A percentile compares a stretch with the other conserved stretches of the same genome.
phyloP scores from a whole-genome alignment of 37 sponge, comb jelly and placozoan species.

The Aphrocallistes beatrix region DNA sequence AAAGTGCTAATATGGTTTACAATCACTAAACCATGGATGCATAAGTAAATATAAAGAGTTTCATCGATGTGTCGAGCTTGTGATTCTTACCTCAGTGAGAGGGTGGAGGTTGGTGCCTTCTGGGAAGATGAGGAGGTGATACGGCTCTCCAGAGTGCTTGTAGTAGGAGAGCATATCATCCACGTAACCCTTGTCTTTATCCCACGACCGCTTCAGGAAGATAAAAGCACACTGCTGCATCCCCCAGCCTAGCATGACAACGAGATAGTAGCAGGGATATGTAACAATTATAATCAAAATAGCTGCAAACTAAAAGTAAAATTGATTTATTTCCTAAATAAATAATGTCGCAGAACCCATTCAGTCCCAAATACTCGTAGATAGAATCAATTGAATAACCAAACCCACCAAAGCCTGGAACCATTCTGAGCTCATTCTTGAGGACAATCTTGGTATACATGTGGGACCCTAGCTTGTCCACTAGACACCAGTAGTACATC shows the following conservation, averaged over 20 bases:
- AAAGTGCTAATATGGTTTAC: no score
- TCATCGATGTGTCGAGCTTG: no score
- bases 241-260: slow-evolving; percentile 28
- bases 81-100: background rate
- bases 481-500: slow-evolving; percentile 58
- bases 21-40: no score
- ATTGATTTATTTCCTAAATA: no score
- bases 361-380: no score
- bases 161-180: slow-evolving; percentile 38
- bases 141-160: slow-evolving; percentile 35
- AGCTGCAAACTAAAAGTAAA: no score
- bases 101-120: slow-evolving; percentile 55
- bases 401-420: slow-evolving; percentile 49
- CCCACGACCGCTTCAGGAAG: slow-evolving; percentile 57
- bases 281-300: no score
- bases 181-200: slow-evolving; percentile 43
- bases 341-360: no score
- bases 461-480: slow-evolving; percentile 38
- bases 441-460: slow-evolving; percentile 45
- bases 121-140: slow-evolving; percentile 67
- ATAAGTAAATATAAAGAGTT: no score
- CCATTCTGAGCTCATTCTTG: slow-evolving; percentile 24
- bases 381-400: no score
- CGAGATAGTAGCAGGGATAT: no score
- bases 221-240: slow-evolving; percentile 36